These are phyloP conservation scores for Archilochus colubris DNA, from an alignment of 2,113 vertebrate species.

Conservation along the genomic window DNA sequence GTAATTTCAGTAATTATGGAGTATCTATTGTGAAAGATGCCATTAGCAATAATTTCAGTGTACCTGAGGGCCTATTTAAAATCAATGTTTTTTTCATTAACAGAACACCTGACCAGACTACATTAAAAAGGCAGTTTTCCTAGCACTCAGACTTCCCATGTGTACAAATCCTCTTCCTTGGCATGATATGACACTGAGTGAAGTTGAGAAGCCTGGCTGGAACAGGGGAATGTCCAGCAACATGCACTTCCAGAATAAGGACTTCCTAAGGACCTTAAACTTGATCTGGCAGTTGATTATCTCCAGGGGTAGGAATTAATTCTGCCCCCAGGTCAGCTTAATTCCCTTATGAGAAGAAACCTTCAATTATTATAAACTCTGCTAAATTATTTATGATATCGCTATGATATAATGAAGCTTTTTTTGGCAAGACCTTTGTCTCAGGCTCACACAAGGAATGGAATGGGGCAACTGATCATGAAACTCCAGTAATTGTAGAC, in stretches of 20 bases:
- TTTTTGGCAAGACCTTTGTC: constrained; percentile 32
- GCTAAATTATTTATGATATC: constrained; percentile 63
- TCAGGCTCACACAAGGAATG: background rate
- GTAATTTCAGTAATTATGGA: background rate
- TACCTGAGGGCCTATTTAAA: background rate
- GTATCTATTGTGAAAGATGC: background rate
- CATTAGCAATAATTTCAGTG: background rate
- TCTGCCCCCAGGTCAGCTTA: constrained; percentile 29
- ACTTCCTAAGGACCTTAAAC: constrained; percentile 21
- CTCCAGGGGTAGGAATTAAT: constrained; percentile 61
- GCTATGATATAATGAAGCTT: constrained; percentile 57
- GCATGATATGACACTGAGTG: background rate
- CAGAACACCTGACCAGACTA: background rate
- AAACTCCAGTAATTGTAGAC: background rate
- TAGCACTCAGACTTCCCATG: background rate
- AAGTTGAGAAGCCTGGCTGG: background rate
- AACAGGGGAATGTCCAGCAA: background rate
- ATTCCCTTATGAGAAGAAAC: constrained; percentile 21
- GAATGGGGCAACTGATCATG: background rate
- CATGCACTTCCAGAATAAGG: background rate
- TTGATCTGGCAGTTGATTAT: constrained; percentile 20
- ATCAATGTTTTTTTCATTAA: background rate
- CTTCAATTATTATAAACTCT: constrained; percentile 57
- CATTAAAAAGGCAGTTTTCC: background rate
- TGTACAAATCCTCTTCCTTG: background rate